Conservation (phyloP, 2,113 vertebrate genomes). For the Saiga tatarica region DNA sequence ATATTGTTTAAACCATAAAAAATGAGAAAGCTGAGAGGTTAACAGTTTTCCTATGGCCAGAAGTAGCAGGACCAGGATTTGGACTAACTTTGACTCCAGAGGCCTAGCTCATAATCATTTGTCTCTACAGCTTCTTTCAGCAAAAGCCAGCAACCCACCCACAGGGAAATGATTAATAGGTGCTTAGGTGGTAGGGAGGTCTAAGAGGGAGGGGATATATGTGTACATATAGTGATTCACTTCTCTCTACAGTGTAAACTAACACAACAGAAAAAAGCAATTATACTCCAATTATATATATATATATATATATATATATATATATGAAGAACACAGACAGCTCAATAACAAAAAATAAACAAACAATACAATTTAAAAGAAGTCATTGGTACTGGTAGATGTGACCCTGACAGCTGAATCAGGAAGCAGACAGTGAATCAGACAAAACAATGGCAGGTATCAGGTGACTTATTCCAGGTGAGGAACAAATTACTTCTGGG, state of each 20-base stretch:
- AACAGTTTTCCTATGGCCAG: background rate
- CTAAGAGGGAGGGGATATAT: background rate
- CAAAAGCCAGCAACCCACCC: background rate
- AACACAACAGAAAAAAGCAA: background rate
- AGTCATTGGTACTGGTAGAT: background rate
- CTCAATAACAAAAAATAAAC: background rate
- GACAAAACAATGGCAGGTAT: slow-evolving; percentile 59
- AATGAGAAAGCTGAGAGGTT: background rate
- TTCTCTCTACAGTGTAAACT: background rate
- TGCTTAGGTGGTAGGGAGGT: background rate
- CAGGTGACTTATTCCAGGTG: slow-evolving; percentile 39
- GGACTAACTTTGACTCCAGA: background rate
- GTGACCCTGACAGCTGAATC: slow-evolving; percentile 50
- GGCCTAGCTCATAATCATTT: background rate
- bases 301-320: background rate
- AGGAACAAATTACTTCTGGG: background rate
- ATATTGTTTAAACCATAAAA: background rate
- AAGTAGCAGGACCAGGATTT: background rate
- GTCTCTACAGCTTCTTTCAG: background rate
- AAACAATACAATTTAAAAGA: background rate
- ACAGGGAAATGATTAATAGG: background rate
- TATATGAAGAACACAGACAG: background rate
- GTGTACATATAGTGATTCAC: background rate
- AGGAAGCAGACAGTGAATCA: slow-evolving; percentile 56
- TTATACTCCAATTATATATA: background rate